phyloP scores from a whole-genome alignment of 2,888 invertebrate genomes.

The Acrobasis suavella region DNA sequence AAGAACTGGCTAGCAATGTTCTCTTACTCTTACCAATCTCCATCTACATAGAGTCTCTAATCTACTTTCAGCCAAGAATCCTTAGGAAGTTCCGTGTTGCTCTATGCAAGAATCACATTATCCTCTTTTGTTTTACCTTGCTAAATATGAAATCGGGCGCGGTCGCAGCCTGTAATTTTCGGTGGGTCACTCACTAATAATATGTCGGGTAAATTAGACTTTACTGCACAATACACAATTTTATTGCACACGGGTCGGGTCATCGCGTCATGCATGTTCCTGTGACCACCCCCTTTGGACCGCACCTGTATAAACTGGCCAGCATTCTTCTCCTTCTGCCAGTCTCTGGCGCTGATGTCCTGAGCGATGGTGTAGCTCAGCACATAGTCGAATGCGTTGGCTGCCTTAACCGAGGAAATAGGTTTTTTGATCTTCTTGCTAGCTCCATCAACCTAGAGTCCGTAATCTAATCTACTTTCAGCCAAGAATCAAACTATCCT shows the following conservation, averaged over 20 bases:
- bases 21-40: slow-evolving; percentile 59
- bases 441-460: slow-evolving; percentile 88
- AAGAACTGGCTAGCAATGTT: too few relatives aligned
- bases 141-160: too few relatives aligned
- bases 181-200: too few relatives aligned
- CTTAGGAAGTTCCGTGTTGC: too few relatives aligned
- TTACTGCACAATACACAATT: too few relatives aligned
- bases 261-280: too few relatives aligned
- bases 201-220: too few relatives aligned
- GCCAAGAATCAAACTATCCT: slow-evolving; percentile 30
- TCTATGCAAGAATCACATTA: too few relatives aligned
- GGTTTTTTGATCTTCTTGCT: slow-evolving; percentile 89
- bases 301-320: too few relatives aligned
- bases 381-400: slow-evolving; percentile 87
- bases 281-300: too few relatives aligned
- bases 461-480: slow-evolving; percentile 90
- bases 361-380: slow-evolving; percentile 94
- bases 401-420: slow-evolving; percentile 84
- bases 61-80: slow-evolving; percentile 85
- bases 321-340: slow-evolving; percentile 91
- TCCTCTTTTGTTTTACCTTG: slow-evolving; percentile 47
- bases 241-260: too few relatives aligned
- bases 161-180: too few relatives aligned
- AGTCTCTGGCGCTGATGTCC: slow-evolving; percentile 93
- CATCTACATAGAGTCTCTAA: slow-evolving; percentile 86